Base-by-base conservation (phyloP, 2,113 vertebrate species). In the Thryonomys swinderianus region DNA sequence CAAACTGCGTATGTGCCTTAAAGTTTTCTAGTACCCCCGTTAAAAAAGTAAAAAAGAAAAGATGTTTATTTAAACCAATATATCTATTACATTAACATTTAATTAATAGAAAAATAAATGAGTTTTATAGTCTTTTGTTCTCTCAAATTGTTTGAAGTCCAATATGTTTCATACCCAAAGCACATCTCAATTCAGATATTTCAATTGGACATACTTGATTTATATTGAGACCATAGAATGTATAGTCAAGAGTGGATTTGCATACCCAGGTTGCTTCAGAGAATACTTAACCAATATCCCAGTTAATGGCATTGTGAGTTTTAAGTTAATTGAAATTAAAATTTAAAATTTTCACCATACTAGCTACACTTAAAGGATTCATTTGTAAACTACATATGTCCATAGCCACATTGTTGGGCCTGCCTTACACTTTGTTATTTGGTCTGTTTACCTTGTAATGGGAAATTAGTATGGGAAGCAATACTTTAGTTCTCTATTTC, bases 81-180 rank as follows among this genome's bases (percentile, higher is more conserved):
- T 85, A 76, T 78, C 66, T 57, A 78, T 73, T 92, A 20, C 81
- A 55, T 94, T 12, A 86, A 57, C 61, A 88, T 82, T 85, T 91
- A 64, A 82, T 76, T 32, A 71, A 4, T 57, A 79, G 88, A 83
- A 96, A 92, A 95, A 84, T 57, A 23, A 78, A 83, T 27, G 16
- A 86, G 64, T 59, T 86, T 95, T 73, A 55, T 40, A n/a, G 71
- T 61, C 37, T 86, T 81, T 73, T 89, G 10, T 79, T 87, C 37
- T 73, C 78, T 34, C 30, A 84, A 51, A 82, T 85, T 95, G 25
- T 88, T 94, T 93, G 73, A 93, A 93, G 93, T 81, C 23, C 17
- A 67, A 9, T 85, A 3, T 69, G 51, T 93, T n/a, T 91, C 85
- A 96, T 91, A 85, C 2, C 2, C 34, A 55, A n/a, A 94, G 55